phyloP scores from a whole-genome alignment of 2,113 vertebrate genomes.

The Varanus komodoensis region DNA sequence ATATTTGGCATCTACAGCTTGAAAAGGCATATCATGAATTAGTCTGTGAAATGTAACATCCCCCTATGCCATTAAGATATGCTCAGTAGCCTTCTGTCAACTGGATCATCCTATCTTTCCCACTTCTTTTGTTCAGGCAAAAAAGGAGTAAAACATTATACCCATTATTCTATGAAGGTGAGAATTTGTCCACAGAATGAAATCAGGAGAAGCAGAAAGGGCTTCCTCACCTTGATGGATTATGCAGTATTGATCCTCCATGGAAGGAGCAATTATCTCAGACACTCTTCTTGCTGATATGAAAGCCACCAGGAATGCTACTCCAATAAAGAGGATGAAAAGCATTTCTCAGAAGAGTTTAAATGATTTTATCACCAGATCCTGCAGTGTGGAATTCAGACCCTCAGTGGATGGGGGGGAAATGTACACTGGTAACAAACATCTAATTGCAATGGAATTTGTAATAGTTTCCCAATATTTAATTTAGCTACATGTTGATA shows the following conservation, averaged over 20 bases:
- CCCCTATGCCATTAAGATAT: constrained; percentile 71
- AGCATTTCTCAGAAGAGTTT: constrained; percentile 63
- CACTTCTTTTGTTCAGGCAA: constrained; percentile 46
- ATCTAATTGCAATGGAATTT: constrained; percentile 49
- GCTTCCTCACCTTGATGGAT: constrained; percentile 77
- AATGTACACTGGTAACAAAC: constrained; percentile 5
- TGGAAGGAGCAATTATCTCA: constrained; percentile 76
- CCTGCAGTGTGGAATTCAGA: constrained; percentile 68
- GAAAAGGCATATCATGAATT: constrained; percentile 54
- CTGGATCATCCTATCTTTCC: constrained; percentile 61
- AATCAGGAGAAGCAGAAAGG: constrained; percentile 71
- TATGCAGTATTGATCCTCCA: constrained; percentile 74
- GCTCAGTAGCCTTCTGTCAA: constrained; percentile 63
- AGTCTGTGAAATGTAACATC: constrained; percentile 59
- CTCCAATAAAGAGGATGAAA: constrained; percentile 75
- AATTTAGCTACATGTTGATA: background rate
- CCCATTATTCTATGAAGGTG: constrained; percentile 58
- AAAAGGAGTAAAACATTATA: constrained; percentile 49
- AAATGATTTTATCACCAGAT: constrained; percentile 74
- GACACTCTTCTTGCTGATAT: constrained; percentile 67
- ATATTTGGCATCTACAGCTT: constrained; percentile 57
- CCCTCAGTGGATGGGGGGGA: constrained; percentile 30
- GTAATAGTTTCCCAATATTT: constrained; percentile 41
- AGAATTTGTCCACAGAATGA: constrained; percentile 71
- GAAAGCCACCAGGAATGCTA: constrained; percentile 74